phyloP scores from a whole-genome alignment of 2,113 vertebrate species.

The Dryoscopus gambensis region DNA sequence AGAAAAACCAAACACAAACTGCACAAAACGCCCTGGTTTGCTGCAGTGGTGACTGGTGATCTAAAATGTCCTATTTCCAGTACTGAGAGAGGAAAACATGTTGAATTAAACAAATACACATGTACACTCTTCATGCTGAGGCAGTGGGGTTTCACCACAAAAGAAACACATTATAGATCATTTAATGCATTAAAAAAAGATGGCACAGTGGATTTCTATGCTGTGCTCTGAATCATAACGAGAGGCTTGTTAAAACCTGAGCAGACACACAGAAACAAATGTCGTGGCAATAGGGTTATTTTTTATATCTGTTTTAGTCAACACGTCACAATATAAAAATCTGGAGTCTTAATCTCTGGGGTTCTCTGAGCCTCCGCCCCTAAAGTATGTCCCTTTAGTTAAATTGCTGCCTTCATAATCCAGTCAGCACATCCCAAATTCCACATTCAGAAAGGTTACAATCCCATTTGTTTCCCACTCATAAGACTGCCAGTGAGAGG shows the following conservation, averaged over 20 bases:
- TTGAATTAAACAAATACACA: constrained; percentile 17
- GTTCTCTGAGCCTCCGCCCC: not conserved
- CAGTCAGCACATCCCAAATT: not conserved
- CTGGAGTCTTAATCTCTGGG: not conserved
- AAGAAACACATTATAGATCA: not conserved
- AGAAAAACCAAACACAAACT: not conserved
- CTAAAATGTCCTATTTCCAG: not conserved
- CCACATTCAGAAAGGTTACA: not conserved
- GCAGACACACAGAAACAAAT: not conserved
- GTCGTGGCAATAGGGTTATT: not conserved
- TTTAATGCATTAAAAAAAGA: not conserved
- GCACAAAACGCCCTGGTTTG: fast-evolving
- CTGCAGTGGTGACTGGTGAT: not conserved
- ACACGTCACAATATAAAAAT: not conserved
- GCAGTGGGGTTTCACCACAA: not conserved
- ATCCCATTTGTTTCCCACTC: not conserved
- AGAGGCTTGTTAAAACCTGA: not conserved
- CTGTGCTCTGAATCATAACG: not conserved
- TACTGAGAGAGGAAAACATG: not conserved
- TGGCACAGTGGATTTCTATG: not conserved
- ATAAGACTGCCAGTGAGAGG: not conserved
- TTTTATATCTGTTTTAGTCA: not conserved
- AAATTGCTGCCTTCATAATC: not conserved
- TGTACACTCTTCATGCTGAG: not conserved
- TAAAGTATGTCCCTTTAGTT: not conserved